phyloP scores from a whole-genome alignment of 1,140 invertebrate species.

The Bombus balteatus region DNA sequence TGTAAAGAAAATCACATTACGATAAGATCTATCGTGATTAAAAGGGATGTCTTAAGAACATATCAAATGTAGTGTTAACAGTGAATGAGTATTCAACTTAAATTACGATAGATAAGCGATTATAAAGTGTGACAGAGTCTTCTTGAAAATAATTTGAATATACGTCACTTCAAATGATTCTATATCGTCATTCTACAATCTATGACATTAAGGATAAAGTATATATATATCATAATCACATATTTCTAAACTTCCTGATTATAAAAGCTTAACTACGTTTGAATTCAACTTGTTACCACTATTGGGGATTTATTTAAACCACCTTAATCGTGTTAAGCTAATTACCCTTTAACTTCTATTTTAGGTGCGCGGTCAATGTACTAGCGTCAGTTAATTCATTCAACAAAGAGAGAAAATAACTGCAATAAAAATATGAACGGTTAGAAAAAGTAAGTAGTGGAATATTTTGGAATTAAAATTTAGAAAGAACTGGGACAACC shows the following conservation, averaged over 20 bases:
- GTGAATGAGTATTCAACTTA: not conserved
- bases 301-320: not conserved
- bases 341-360: not conserved
- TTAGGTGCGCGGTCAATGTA: not conserved
- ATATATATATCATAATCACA: too few species aligned
- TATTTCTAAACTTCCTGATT: not conserved
- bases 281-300: not conserved
- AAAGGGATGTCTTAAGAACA: not conserved
- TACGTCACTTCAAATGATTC: too few species aligned
- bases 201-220: not conserved
- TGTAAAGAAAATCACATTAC: not conserved
- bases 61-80: not conserved
- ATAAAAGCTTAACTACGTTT: not conserved
- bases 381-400: not conserved
- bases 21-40: not conserved
- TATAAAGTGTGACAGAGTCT: not conserved
- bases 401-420: constrained; percentile 29
- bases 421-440: not conserved
- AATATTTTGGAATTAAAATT: constrained; percentile 64
- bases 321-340: not conserved
- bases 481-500: constrained; percentile 54
- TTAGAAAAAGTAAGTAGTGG: not conserved
- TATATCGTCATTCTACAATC: too few species aligned
- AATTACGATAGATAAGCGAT: too few species aligned
- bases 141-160: not conserved